These are phyloP conservation scores for Colistium nudipinnis DNA, from an alignment of 2,113 vertebrate species.

Conservation along the genomic window DNA sequence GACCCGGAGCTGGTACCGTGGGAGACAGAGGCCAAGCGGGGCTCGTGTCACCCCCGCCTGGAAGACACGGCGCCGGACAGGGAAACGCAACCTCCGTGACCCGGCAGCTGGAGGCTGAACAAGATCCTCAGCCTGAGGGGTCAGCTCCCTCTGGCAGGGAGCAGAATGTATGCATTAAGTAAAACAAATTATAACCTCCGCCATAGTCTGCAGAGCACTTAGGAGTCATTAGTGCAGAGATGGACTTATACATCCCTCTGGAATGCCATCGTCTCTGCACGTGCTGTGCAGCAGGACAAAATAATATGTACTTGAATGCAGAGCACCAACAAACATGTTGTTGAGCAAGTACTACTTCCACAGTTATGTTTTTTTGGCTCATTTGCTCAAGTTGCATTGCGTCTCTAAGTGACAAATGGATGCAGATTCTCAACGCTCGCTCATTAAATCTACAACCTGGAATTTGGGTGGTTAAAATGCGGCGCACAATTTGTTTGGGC, in stretches of 20 bases:
- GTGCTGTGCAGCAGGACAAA: conserved; percentile 11
- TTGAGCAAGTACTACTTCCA: background rate
- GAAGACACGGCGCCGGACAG: conserved; percentile 55
- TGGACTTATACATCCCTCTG: conserved; percentile 49
- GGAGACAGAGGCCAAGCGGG: conserved; percentile 63
- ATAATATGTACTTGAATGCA: background rate
- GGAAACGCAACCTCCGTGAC: conserved; percentile 45
- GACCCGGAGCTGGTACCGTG: conserved; percentile 43
- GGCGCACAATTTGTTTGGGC: conserved; percentile 27
- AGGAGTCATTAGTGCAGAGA: conserved; percentile 54
- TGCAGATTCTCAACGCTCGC: conserved; percentile 14
- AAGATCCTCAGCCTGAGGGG: conserved; percentile 48
- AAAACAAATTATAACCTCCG: conserved; percentile 60
- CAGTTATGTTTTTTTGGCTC: no score
- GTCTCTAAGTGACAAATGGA: conserved; percentile 24
- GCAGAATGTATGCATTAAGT: conserved; percentile 68
- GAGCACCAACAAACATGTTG: background rate
- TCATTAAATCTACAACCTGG: conserved; percentile 37
- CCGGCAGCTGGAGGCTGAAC: conserved; percentile 59
- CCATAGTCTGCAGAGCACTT: conserved; percentile 46
- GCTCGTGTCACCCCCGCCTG: conserved; percentile 54
- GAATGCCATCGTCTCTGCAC: conserved; percentile 38
- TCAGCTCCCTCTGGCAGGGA: conserved; percentile 53
- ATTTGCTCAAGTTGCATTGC: conserved; percentile 17
- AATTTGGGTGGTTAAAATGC: conserved; percentile 51